Conservation (phyloP, 2,888 invertebrate genomes). For the Pyrochroa serraticornis region DNA sequence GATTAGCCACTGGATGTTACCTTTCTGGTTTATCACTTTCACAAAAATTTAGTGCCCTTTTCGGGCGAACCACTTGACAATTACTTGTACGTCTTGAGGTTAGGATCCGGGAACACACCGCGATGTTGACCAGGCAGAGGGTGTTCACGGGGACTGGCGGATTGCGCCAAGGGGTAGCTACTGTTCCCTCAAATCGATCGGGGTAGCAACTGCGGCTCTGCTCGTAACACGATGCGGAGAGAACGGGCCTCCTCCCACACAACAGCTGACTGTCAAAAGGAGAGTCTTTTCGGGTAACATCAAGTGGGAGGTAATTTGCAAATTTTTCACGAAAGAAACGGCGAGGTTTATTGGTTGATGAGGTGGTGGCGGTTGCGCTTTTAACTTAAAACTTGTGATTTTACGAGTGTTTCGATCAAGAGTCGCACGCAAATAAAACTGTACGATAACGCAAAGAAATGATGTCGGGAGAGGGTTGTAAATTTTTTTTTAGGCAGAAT, state of each 20-base stretch:
- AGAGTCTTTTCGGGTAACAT: background rate
- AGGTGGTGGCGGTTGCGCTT: too few species aligned
- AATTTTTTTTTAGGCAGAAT: too few species aligned
- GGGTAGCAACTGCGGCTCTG: constrained; percentile 47
- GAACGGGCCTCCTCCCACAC: constrained; percentile 38
- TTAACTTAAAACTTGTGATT: too few species aligned
- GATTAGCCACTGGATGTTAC: too few species aligned
- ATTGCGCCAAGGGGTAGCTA: constrained; percentile 49
- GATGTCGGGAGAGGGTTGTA: too few species aligned
- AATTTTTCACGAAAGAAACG: too few species aligned
- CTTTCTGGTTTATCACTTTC: background rate
- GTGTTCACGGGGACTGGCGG: constrained; percentile 46
- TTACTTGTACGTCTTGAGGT: constrained; percentile 25
- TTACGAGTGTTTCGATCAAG: too few species aligned
- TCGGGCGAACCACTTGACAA: too few species aligned
- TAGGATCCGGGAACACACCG: constrained; percentile 36
- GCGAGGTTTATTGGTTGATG: too few species aligned
- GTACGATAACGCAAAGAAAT: too few species aligned
- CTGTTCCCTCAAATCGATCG: constrained; percentile 51
- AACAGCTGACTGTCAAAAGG: constrained; percentile 28
- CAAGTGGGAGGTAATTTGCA: too few species aligned
- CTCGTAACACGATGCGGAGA: constrained; percentile 44
- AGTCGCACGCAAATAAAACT: too few species aligned
- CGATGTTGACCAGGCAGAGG: constrained; percentile 39
- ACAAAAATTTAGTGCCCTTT: background rate